Percentiles rank a stretch among this genome's conserved stretches.
These are phyloP conservation scores for Pseudorhombus dupliciocellatus DNA, from an alignment of 2,113 vertebrate species.

Conservation along the genomic window DNA sequence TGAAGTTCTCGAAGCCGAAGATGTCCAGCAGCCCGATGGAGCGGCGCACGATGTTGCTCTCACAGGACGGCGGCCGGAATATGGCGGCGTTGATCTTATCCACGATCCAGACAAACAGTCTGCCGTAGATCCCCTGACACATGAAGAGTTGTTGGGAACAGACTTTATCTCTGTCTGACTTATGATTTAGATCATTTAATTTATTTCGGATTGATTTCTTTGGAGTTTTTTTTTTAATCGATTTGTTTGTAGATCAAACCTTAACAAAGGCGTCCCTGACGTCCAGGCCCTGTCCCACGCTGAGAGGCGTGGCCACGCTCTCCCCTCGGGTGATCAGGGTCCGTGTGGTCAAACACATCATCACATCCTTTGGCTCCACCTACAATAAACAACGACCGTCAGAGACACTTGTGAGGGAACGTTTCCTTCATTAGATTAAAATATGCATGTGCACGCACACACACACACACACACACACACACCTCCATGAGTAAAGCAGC, in stretches of 20 bases:
- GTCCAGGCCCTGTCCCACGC: slow-evolving; percentile 91
- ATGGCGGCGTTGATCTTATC: slow-evolving; percentile 98
- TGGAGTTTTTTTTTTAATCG: too few relatives aligned
- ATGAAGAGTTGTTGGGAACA: not conserved
- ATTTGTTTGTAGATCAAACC: slow-evolving; percentile 71
- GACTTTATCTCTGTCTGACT: too few relatives aligned
- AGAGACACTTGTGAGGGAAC: not conserved
- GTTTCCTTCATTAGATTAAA: not conserved
- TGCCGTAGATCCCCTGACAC: slow-evolving; percentile 94
- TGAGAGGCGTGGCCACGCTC: slow-evolving; percentile 94
- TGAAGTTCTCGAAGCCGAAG: slow-evolving; percentile 98
- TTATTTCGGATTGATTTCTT: too few relatives aligned
- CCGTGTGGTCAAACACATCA: slow-evolving; percentile 89
- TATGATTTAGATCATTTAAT: too few relatives aligned
- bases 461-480: slow-evolving; percentile 69
- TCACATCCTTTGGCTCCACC: slow-evolving; percentile 89
- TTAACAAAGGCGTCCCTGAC: slow-evolving; percentile 97
- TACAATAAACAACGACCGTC: not conserved
- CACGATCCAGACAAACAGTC: slow-evolving; percentile 97
- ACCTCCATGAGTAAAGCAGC: slow-evolving; percentile 92
- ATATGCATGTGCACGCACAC: not conserved
- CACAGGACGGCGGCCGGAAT: slow-evolving; percentile 89
- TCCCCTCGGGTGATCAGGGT: slow-evolving; percentile 96
- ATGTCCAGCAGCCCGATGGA: slow-evolving; percentile 97
- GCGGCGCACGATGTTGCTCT: slow-evolving; percentile 82